Base-by-base conservation (phyloP, 2,797 vertebrate genomes). In the Malurus leucopterus region DNA sequence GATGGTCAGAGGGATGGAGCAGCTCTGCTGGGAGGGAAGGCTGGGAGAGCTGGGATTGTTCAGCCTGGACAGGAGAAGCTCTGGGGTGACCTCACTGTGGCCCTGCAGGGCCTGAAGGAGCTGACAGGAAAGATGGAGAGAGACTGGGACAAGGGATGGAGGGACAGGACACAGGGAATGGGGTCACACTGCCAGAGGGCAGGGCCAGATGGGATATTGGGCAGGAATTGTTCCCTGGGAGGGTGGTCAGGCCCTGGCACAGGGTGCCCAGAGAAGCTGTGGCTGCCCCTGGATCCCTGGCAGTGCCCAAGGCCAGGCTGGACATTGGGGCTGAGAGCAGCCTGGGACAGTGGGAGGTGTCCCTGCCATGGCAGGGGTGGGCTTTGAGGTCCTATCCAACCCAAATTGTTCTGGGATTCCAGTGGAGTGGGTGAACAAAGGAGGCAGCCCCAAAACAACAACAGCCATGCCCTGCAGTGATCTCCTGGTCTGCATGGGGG, bases 161-260 rank as follows among this genome's bases (percentile, higher is more conserved):
- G 9, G 0, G 18, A 0, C 38, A 74, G 38, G 38, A 51, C 9
- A 27, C 1, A 2, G 21, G 44, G 38, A 58, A 67, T 17, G 29
- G 29, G 0, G 32, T 32, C 54, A 1, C 0, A 59, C 0, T 53
- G 54, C 1, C 41, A 69, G 9, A 54, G 30, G 26, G 23, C 30
- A 68, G 34, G 21, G 14, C 0, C 5, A 1, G 30, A 21, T 47
- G 20, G 32, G 41, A 40, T 40, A 7, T 3, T 26, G 24, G 24
- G 62, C 0, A 53, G 63, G 14, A 61, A 68, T 46, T 32, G 19
- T 23, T 17, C 46, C n/a, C 53, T 68, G 14, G 17, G 0, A 69
- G 30, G 23, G 34, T 41, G 82, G 55, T 15, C 6, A 68, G 40
- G 34, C 34, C 54, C 54, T 75, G 63, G 63, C 64, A 49, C 55